These are phyloP conservation scores for Ophioninae sp. DNA, from an alignment of 2,888 invertebrate species.

Conservation along the genomic window DNA sequence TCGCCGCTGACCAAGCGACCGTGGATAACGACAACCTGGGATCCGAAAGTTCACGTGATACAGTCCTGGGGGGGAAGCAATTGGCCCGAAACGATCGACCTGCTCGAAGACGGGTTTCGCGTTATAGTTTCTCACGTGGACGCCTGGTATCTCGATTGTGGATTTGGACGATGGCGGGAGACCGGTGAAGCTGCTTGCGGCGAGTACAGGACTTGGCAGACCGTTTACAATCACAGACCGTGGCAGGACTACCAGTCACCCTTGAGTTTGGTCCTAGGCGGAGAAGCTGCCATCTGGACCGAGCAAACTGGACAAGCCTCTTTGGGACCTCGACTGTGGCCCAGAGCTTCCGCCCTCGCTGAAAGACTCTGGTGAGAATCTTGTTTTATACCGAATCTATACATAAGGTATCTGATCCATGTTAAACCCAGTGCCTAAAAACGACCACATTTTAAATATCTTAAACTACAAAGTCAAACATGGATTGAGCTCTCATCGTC, in stretches of 20 bases:
- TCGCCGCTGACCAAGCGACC: constrained; percentile 89
- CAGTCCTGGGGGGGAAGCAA: constrained; percentile 92
- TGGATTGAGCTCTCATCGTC: no score
- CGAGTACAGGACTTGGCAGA: constrained; percentile 94
- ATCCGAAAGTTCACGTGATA: constrained; percentile 88
- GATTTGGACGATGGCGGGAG: constrained; percentile 92
- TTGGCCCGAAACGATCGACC: constrained; percentile 90
- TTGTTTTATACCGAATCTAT: background rate
- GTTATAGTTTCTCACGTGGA: constrained; percentile 92
- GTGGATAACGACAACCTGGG: constrained; percentile 86
- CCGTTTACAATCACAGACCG: constrained; percentile 91
- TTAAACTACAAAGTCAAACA: no score
- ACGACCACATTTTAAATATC: no score
- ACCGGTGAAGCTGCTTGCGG: constrained; percentile 93
- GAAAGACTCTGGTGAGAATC: constrained; percentile 87
- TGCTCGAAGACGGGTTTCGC: constrained; percentile 89
- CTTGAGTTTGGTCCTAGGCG: constrained; percentile 84
- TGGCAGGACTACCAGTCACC: constrained; percentile 83
- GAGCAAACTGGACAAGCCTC: constrained; percentile 90
- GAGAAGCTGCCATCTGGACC: constrained; percentile 92
- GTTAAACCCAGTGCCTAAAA: no score
- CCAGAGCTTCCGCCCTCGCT: constrained; percentile 90
- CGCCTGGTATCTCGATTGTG: constrained; percentile 94
- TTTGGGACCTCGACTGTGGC: constrained; percentile 91
- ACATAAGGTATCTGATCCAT: no score